Evolutionary conservation across 2,797 vertebrate species (phyloP), one percentile per base, ranked within the genome.

Genomic region (Dendrocincla fuliginosa): DNA sequence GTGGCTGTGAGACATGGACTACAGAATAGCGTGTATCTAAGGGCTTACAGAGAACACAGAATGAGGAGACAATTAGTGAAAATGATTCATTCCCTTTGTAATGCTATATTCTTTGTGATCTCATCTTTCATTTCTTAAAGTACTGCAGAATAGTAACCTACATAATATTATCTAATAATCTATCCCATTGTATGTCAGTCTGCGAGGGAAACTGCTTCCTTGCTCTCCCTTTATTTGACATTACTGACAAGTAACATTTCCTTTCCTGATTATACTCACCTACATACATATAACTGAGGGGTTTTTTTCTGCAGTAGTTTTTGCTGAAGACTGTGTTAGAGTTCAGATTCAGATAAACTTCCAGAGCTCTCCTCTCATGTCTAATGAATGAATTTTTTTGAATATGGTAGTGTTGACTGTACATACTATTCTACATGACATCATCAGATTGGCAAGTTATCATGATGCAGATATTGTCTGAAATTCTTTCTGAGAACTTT

Each of bases 201-300:
- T 71, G 24, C 0, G 3, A 87, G 71, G 73, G 59, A 97, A 96
- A 96, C 81, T 91, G 76, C 87, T 97, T 96, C 89, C 89, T 89
- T 71, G 33, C 73, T 89, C 63, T 63, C 28, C 27, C 79, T 87
- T 89, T 90, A 85, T 96, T 94, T 97, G 90, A 92, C 84, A 70
- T 88, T 32, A 81, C 65, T 95, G 92, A 91, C 91, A 95, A 87
- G 46, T 55, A 84, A 87, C 7, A 5, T 68, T 97, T 97, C 95
- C 93, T 95, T 83, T 96, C 73, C 87, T 81, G 69, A 92, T 96
- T 97, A 87, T 68, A 60, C 23, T 94, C 87, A 83, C 73, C 90
- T 41, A 87, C 90, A 7, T 41, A 87, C 90, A 7, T 17, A 41
- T 67, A 87, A 89, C 57, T 10, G 61, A 94, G 46, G 16, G 8